Percentiles rank a stretch among this genome's conserved stretches.
phyloP scores from a whole-genome alignment of 30 jellyfish, hydroid and myxozoan genomes.

The Nemopilema nomurai region DNA sequence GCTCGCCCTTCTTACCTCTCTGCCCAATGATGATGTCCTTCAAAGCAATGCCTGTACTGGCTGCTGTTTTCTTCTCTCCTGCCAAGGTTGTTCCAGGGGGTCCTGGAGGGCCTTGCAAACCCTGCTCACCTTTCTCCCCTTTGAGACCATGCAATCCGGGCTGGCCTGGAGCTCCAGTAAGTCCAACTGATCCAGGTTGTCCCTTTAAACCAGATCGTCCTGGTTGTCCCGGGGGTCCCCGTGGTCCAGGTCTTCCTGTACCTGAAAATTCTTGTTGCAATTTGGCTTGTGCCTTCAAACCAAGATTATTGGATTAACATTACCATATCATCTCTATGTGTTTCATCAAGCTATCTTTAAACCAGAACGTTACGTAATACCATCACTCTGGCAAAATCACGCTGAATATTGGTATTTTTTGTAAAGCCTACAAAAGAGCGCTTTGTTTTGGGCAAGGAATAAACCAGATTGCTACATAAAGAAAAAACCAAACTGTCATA shows the following conservation, averaged over 20 bases:
- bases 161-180: conserved; percentile 23
- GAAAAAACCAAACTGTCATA: no score
- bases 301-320: neutral
- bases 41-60: conserved; percentile 39
- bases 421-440: no score
- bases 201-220: conserved; percentile 82
- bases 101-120: conserved; percentile 43
- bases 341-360: no score
- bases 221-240: conserved; percentile 68
- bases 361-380: no score
- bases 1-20: conserved; percentile 39
- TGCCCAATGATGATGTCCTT: conserved; percentile 56
- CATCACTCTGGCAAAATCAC: no score
- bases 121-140: conserved; percentile 61
- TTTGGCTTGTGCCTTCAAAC: conserved; percentile 43
- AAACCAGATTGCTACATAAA: no score
- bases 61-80: conserved; percentile 5
- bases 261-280: conserved; percentile 46
- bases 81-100: conserved; percentile 43
- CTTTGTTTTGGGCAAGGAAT: no score
- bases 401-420: no score
- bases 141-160: conserved; percentile 50
- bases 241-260: conserved; percentile 76
- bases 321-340: no score
- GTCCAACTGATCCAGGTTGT: conserved; percentile 56